phyloP scores from a whole-genome alignment of 1,140 invertebrate genomes.

The Calosoma granatense region DNA sequence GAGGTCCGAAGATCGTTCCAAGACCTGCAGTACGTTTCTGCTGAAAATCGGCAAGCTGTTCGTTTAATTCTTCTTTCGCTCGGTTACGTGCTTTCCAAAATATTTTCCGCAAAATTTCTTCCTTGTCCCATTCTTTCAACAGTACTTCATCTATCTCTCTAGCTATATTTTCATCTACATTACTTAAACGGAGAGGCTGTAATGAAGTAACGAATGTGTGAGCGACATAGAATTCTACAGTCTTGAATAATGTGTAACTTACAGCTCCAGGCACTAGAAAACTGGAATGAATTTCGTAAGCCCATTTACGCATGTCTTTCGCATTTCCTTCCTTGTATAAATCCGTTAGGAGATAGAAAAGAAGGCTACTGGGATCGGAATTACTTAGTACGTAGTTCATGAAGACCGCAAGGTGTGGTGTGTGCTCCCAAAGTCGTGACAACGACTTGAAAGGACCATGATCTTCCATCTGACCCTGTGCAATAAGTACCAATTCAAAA shows the following conservation, averaged over 20 bases:
- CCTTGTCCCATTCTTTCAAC: constrained; percentile 71
- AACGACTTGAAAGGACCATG: constrained; percentile 72
- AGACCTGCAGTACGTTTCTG: constrained; percentile 82
- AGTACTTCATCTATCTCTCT: constrained; percentile 81
- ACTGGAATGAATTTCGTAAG: constrained; percentile 95
- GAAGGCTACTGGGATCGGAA: constrained; percentile 70
- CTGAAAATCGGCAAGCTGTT: constrained; percentile 83
- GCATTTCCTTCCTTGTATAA: constrained; percentile 72
- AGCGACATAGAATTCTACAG: constrained; percentile 22
- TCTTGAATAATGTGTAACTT: constrained; percentile 27
- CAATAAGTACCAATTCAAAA: constrained; percentile 12
- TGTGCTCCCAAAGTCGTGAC: constrained; percentile 52
- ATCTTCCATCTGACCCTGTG: constrained; percentile 55
- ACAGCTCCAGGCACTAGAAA: constrained; percentile 86
- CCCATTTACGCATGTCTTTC: constrained; percentile 91
- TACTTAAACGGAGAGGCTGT: constrained; percentile 71
- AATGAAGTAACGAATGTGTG: constrained; percentile 18
- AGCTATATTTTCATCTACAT: constrained; percentile 77
- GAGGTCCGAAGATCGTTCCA: constrained; percentile 79
- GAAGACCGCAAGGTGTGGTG: constrained; percentile 76
- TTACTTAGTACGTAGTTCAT: constrained; percentile 81
- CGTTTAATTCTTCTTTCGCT: constrained; percentile 77
- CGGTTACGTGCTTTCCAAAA: constrained; percentile 78
- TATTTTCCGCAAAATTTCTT: constrained; percentile 76
- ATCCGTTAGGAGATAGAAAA: constrained; percentile 83